phyloP scores from a whole-genome alignment of 2,113 vertebrate species.

The Paralichthys olivaceus region DNA sequence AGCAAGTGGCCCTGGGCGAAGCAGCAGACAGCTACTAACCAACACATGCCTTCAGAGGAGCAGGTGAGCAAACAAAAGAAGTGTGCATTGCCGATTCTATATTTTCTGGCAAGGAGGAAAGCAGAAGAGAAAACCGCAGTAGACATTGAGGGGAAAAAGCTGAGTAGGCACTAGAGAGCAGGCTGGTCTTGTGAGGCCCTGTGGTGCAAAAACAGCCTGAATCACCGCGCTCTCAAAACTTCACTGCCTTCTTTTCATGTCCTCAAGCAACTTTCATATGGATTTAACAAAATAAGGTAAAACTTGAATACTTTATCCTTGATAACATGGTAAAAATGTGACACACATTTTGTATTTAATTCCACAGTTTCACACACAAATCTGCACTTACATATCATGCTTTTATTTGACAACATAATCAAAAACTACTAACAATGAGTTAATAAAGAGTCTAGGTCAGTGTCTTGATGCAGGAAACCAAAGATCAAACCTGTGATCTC shows the following conservation, averaged over 20 bases:
- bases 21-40: slow-evolving; percentile 31
- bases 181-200: slow-evolving; percentile 20
- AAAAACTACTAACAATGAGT: background rate
- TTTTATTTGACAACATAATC: background rate
- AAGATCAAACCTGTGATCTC: slow-evolving; percentile 11
- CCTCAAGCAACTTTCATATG: background rate
- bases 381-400: background rate
- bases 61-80: background rate
- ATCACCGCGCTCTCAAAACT: slow-evolving; percentile 20
- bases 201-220: slow-evolving; percentile 40
- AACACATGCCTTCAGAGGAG: slow-evolving; percentile 25
- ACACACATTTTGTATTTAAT: no score
- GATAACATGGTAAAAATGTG: no score
- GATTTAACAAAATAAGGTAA: background rate
- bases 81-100: background rate
- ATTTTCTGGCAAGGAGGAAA: background rate
- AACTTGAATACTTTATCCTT: background rate
- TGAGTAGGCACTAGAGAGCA: slow-evolving; percentile 49
- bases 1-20: slow-evolving; percentile 60
- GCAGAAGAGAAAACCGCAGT: slow-evolving; percentile 38
- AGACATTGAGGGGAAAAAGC: slow-evolving; percentile 37
- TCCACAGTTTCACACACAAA: background rate
- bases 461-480: background rate
- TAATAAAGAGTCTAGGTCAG: background rate
- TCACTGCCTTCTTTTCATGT: background rate